phyloP scores from a whole-genome alignment of 2,797 vertebrate species.

The Australoheros facetus region DNA sequence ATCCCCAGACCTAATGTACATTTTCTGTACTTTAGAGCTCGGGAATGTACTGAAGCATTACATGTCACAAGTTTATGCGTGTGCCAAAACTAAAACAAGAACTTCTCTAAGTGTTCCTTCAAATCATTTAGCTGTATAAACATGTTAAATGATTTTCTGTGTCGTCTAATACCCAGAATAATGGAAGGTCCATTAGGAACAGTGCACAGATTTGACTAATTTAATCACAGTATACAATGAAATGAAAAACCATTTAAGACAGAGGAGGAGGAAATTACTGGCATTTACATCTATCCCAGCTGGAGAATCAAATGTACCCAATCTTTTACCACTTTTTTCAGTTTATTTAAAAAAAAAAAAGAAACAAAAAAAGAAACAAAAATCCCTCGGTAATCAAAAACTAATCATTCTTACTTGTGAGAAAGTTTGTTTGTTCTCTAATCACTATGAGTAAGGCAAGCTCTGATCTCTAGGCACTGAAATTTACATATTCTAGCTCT shows the following conservation, averaged over 20 bases:
- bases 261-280: conserved; percentile 22
- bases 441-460: conserved; percentile 16
- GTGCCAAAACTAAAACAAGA: background rate
- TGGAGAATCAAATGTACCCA: conserved; percentile 19
- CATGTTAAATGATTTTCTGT: conserved; percentile 27
- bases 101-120: background rate
- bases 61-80: background rate
- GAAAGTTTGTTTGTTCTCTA: conserved; percentile 20
- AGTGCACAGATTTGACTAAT: conserved; percentile 38
- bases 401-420: conserved; percentile 6
- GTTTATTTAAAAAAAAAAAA: conserved; percentile 16
- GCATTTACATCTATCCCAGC: conserved; percentile 23
- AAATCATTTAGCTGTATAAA: conserved; percentile 5
- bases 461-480: conserved; percentile 12
- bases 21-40: background rate
- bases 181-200: conserved; percentile 50
- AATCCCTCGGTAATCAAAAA: conserved; percentile 34
- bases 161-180: conserved; percentile 50
- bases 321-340: background rate
- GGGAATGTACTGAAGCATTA: background rate
- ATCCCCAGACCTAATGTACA: background rate
- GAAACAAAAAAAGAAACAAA: conserved; percentile 7
- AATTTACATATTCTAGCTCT: conserved; percentile 50
- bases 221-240: conserved; percentile 44
- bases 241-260: conserved; percentile 42